Percentiles rank a stretch among this genome's conserved stretches.
phyloP scores from a whole-genome alignment of 2,797 vertebrate genomes.

The Danio tinwini region DNA sequence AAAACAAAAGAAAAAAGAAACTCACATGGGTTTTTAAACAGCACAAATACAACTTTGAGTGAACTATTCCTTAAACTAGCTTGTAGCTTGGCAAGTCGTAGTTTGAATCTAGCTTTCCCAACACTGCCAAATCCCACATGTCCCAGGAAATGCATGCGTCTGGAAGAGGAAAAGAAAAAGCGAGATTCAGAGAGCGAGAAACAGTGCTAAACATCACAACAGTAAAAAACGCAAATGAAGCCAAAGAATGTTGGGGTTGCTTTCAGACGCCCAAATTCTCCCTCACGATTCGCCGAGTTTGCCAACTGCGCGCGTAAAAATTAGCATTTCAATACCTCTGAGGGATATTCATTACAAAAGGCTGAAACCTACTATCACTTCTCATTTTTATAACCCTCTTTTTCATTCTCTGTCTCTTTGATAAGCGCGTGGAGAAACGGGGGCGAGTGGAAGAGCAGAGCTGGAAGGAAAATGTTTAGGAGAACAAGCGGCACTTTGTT shows the following conservation, averaged over 20 bases:
- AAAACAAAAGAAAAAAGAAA: background rate
- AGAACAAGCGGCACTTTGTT: conserved; percentile 47
- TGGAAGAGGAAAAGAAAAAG: conserved; percentile 1
- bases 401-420: conserved; percentile 36
- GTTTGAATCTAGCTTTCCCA: conserved; percentile 10
- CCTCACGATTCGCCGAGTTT: conserved; percentile 33
- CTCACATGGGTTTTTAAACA: background rate
- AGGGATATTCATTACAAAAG: conserved; percentile 44
- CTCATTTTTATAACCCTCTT: conserved; percentile 40
- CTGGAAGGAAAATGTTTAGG: conserved; percentile 32
- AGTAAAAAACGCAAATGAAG: conserved; percentile 49
- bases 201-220: background rate
- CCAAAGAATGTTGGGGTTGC: conserved; percentile 39
- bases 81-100: background rate
- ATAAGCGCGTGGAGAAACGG: conserved; percentile 36
- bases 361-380: conserved; percentile 35
- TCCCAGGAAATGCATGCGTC: background rate
- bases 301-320: conserved; percentile 31
- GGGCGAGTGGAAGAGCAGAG: conserved; percentile 24
- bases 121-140: conserved; percentile 49
- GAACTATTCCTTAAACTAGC: conserved; percentile 6
- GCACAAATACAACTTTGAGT: background rate
- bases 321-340: conserved; percentile 56
- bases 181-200: background rate
- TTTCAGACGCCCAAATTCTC: conserved; percentile 5